Evolutionary conservation across 2,888 invertebrate species (phyloP), one percentile per base, ranked within the genome.

Genomic region (Gnatocerus cornutus): DNA sequence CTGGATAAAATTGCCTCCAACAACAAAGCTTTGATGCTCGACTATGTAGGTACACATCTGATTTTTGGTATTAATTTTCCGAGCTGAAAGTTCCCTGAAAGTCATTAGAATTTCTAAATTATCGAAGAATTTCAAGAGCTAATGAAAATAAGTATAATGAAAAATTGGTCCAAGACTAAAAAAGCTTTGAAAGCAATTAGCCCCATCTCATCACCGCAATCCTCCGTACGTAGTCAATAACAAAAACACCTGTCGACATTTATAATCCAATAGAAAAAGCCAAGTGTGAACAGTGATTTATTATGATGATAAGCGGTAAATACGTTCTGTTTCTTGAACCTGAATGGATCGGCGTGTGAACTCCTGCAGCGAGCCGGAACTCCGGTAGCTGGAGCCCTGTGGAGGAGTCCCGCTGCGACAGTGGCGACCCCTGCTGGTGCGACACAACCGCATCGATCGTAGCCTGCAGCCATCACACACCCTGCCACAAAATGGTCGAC

Each of bases 381-480:
- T 68, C 74, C 75, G 68, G 75, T 73, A 72, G 73, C 56, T 29
- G 76, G 77, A 76, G 77, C 74, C 80, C 80, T 72, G 78, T 74
- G 75, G 81, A 75, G 81, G 76, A 72, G 76, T 75, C 82, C 82
- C 77, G 82, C 82, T 82, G 82, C 81, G 82, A 81, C 82, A 79
- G 82, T 82, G 82, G 82, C 81, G 80, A 80, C 81, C 81, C 82
- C 81, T 80, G 82, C 82, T 80, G 82, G 75, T 80, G 81, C 80
- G 80, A 81, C 80, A 81, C 74, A 79, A 77, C 74, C 77, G 77
- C 80, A 82, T 82, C 81, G 82, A 82, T 82, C 80, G 81, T 77
- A 63, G 79, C 81, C 79, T 66, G 69, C 68, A 69, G 74, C 74
- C 62, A 62, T 67, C 68, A 73, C 72, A 72, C 74, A 71, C 71